These are phyloP conservation scores for Timema cristinae DNA, from an alignment of 2,888 invertebrate species.

Conservation along the genomic window DNA sequence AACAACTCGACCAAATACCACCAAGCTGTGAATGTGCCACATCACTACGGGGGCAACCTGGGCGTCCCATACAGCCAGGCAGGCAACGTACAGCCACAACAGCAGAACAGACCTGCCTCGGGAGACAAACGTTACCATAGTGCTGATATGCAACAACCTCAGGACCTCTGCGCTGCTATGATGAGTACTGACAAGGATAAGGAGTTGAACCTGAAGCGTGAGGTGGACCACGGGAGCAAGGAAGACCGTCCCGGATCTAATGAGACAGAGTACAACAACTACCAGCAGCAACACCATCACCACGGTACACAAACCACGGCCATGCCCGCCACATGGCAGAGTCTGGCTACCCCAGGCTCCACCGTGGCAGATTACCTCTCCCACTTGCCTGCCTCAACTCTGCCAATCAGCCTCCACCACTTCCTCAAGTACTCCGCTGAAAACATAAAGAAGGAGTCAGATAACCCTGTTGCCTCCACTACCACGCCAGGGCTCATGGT, in stretches of 20 bases:
- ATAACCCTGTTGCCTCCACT: constrained; percentile 40
- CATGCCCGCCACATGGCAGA: constrained; percentile 66
- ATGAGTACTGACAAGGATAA: constrained; percentile 30
- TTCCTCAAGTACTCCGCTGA: constrained; percentile 75
- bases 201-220: constrained; percentile 28
- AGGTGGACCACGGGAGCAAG: constrained; percentile 27
- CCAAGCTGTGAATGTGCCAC: constrained; percentile 27
- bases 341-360: constrained; percentile 65
- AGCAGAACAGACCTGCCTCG: constrained; percentile 28
- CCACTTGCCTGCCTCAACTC: constrained; percentile 66
- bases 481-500: constrained; percentile 44
- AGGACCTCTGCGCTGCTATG: constrained; percentile 33
- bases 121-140: constrained; percentile 41
- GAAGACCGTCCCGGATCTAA: constrained; percentile 32
- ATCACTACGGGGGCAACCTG: constrained; percentile 30
- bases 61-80: constrained; percentile 31
- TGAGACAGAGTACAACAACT: constrained; percentile 32
- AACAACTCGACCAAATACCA: constrained; percentile 33
- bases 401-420: constrained; percentile 76
- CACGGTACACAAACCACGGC: constrained; percentile 35
- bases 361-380: constrained; percentile 83
- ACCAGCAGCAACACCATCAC: constrained; percentile 30
- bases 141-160: constrained; percentile 31
- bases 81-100: constrained; percentile 30
- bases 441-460: constrained; percentile 68